Percentiles rank a stretch among this genome's conserved stretches.
Evolutionary conservation across 64 coral and sea anemone species (phyloP).

Genomic region (Actinia equina): DNA sequence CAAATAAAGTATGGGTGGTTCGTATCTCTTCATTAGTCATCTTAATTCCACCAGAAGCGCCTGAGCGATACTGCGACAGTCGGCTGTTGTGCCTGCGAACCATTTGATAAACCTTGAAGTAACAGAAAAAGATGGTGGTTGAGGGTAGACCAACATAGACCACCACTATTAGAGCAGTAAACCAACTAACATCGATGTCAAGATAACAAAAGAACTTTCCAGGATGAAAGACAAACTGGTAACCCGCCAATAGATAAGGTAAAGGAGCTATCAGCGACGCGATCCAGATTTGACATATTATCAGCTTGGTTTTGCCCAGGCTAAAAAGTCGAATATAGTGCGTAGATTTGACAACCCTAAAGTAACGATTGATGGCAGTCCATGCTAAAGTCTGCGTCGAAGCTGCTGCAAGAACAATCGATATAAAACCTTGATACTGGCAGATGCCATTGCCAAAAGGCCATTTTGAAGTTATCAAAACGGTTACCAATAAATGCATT

Average conservation of each 20-base stretch:
- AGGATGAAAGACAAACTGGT: constrained; percentile 42
- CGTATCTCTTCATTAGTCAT: constrained; percentile 57
- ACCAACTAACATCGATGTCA: constrained; percentile 10
- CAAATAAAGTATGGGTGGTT: constrained; percentile 62
- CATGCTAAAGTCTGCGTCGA: constrained; percentile 40
- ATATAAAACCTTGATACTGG: constrained; percentile 53
- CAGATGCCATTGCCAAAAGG: constrained; percentile 25
- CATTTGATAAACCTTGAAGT: constrained; percentile 28
- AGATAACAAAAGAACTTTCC: constrained; percentile 49
- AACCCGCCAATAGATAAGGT: constrained; percentile 26
- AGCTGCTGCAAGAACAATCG: constrained; percentile 21
- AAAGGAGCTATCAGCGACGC: constrained; percentile 16
- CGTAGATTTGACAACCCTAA: constrained; percentile 22
- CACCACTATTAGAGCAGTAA: constrained; percentile 28
- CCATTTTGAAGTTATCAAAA: constrained; percentile 39
- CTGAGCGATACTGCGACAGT: background rate
- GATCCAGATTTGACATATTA: constrained; percentile 8
- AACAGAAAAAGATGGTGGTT: constrained; percentile 31
- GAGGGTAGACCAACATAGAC: constrained; percentile 25
- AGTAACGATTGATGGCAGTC: constrained; percentile 45
- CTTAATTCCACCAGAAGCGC: background rate
- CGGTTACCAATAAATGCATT: background rate
- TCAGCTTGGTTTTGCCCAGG: background rate
- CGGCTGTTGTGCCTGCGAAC: constrained; percentile 25
- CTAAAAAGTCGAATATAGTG: constrained; percentile 31